phyloP scores from a whole-genome alignment of 2,113 vertebrate genomes.

The Numida meleagris region DNA sequence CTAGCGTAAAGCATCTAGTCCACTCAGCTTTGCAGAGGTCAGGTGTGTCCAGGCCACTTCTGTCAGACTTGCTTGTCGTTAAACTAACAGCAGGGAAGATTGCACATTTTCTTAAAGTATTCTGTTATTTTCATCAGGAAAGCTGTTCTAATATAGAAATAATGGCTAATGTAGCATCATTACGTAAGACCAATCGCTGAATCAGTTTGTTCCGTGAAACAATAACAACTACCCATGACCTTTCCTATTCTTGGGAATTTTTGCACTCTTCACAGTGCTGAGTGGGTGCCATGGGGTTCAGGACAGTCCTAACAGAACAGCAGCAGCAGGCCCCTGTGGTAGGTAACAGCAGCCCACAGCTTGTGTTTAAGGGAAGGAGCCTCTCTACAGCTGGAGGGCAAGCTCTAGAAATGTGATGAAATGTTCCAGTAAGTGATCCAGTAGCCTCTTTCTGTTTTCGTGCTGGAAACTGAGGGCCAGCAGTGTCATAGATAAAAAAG shows the following conservation, averaged over 20 bases:
- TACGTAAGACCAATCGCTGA: accelerated
- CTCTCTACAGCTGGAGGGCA: not conserved
- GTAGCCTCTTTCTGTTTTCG: not conserved
- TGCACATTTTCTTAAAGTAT: not conserved
- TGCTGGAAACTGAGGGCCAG: not conserved
- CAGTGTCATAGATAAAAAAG: not conserved
- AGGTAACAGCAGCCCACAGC: not conserved
- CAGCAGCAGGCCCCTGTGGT: accelerated
- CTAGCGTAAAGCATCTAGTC: accelerated
- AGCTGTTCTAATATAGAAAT: not conserved
- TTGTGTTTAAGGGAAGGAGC: not conserved
- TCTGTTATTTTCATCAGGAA: not conserved
- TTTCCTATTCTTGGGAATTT: not conserved
- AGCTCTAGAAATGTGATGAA: not conserved
- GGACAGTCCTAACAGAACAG: accelerated
- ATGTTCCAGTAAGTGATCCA: not conserved
- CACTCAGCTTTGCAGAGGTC: accelerated
- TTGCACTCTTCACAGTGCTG: accelerated
- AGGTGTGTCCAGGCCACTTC: not conserved
- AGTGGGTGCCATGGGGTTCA: not conserved
- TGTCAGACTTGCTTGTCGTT: not conserved
- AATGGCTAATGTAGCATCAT: not conserved
- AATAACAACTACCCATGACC: accelerated
- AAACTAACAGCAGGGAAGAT: not conserved
- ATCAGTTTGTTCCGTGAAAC: not conserved